phyloP scores from a whole-genome alignment of 2,113 vertebrate species.

The Maccullochella peelii region DNA sequence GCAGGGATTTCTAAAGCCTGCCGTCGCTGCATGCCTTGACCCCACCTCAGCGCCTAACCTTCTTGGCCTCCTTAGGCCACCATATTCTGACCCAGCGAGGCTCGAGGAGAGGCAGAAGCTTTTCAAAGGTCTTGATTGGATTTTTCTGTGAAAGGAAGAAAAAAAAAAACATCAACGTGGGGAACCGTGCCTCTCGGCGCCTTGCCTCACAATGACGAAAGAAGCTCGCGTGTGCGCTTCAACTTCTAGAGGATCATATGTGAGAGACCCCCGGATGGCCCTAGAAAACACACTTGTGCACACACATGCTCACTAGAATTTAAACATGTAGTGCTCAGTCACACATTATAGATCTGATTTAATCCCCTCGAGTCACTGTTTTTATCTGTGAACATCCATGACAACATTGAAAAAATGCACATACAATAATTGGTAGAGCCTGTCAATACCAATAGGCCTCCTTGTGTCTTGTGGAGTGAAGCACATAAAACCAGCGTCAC shows the following conservation, averaged over 20 bases:
- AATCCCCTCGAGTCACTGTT: background rate
- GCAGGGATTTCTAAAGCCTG: constrained; percentile 63
- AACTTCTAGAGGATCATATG: constrained; percentile 50
- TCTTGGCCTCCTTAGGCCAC: constrained; percentile 29
- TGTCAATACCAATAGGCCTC: constrained; percentile 11
- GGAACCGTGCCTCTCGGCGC: constrained; percentile 5
- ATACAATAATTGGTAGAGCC: background rate
- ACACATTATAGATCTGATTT: constrained; percentile 13
- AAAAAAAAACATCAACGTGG: background rate
- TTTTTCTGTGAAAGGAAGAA: constrained; percentile 12
- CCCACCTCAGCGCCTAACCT: constrained; percentile 56
- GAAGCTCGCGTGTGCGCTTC: constrained; percentile 29
- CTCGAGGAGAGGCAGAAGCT: constrained; percentile 15
- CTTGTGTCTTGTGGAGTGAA: constrained; percentile 2
- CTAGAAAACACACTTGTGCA: constrained; percentile 47
- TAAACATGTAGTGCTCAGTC: background rate
- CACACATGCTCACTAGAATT: constrained; percentile 21
- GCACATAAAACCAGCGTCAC: constrained; percentile 6
- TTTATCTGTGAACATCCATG: background rate
- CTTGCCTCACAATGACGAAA: constrained; percentile 22
- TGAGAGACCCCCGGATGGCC: constrained; percentile 28
- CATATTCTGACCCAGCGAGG: constrained; percentile 36
- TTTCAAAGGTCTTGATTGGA: constrained; percentile 53
- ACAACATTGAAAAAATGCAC: too few relatives aligned
- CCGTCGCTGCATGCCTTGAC: constrained; percentile 59